Base-by-base conservation (phyloP, 2,113 vertebrate species). In the Meleagris gallopavo region DNA sequence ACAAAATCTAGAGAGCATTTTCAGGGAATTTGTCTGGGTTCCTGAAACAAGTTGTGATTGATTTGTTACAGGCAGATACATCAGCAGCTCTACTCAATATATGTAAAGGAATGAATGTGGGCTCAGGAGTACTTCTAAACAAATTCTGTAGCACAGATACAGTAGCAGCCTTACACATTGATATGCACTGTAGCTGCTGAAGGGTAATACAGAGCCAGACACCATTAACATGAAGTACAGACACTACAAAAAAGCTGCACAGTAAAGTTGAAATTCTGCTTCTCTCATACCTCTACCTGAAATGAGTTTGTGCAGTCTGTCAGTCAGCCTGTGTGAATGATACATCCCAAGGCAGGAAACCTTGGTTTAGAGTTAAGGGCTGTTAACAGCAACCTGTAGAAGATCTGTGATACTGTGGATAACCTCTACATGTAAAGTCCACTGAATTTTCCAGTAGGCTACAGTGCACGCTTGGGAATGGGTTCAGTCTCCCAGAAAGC, bases 391-490 rank as follows among this genome's bases (percentile, higher is more conserved):
- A 60, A 13, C 1, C 34, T 4, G 0, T 13, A 17, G 19, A 82
- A 61, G 41, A 46, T 38, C 8, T 2, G 36, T 0, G 3, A 13
- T 8, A 11, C 52, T 4, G 1, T 0, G 1, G 21, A 6, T 24
- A 58, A 11, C n/a, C 50, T 30, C 2, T 41, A 45, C 13, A 34
- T 13, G 24, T 3, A 3, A 11, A 32, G 1, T 4, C 11, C 30
- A 11, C n/a, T 29, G 45, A 4, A 22, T 13, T 48, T 24, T 67
- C 65, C 50, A 71, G 50, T 2, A 19, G 17, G 27, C 20, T 71
- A 70, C 32, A 74, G 10, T 5, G 15, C 10, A 20, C 4, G 1
- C 27, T 6, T 32, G 20, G 13, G 43, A 67, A 72, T 5, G 6
- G 32, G 11, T 0, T 43, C 3, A 32, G 8, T 32, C 4, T 48